These are phyloP conservation scores for Rhynchonema sp. DNA, from an alignment of 2,888 invertebrate genomes.

Conservation along the genomic window DNA sequence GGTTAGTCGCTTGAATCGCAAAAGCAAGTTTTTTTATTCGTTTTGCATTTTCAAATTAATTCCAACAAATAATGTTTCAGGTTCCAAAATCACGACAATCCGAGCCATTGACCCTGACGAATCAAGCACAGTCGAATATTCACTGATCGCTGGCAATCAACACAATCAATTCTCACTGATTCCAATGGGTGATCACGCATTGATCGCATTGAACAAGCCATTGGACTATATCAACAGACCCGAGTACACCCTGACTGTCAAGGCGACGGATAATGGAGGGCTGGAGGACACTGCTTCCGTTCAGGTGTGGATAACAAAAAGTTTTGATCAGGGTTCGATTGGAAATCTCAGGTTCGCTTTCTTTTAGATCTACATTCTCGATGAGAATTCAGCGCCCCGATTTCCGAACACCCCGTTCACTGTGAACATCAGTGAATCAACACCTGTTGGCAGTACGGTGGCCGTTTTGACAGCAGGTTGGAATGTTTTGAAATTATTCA, in stretches of 20 bases:
- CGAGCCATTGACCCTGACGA: constrained; percentile 23
- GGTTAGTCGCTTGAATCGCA: constrained; percentile 34
- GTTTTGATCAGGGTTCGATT: no score
- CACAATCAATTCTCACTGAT: constrained; percentile 1
- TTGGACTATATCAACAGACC: constrained; percentile 2
- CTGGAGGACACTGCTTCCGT: constrained; percentile 68
- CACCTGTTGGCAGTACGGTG: constrained; percentile 52
- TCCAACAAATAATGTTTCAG: no score
- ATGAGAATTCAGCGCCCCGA: constrained; percentile 7
- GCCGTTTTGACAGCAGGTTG: no score
- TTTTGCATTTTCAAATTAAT: no score
- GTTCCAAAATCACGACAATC: constrained; percentile 48
- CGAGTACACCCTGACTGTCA: constrained; percentile 39
- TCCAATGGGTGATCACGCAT: background rate
- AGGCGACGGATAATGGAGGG: constrained; percentile 72
- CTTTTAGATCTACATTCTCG: constrained; percentile 40
- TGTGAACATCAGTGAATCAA: constrained; percentile 48
- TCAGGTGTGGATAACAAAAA: no score
- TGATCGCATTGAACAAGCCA: constrained; percentile 3
- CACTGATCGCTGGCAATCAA: constrained; percentile 2
- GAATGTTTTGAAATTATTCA: no score
- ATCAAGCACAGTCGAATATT: constrained; percentile 2
- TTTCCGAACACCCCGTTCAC: constrained; percentile 1
- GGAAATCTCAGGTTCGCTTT: background rate
- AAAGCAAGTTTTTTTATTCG: no score